Conservation (phyloP, 2,888 invertebrate species). For the Leptura quadrifasciata region DNA sequence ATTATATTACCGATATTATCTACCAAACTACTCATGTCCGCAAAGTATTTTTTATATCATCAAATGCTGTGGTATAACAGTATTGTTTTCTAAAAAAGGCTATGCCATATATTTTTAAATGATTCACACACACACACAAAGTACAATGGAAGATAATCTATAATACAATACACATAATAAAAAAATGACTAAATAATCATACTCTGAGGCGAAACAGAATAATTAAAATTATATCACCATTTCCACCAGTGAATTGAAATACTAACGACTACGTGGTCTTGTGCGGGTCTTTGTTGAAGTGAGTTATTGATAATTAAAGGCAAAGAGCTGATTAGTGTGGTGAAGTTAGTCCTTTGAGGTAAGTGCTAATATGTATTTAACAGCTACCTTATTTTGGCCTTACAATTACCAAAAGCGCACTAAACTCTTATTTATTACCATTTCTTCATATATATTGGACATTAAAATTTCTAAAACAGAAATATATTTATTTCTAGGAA, state of each 20-base stretch:
- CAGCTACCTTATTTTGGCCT: too few relatives aligned
- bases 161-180: constrained; percentile 14
- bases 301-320: neutral
- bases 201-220: constrained; percentile 11
- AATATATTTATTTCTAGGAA: too few relatives aligned
- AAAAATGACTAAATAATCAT: constrained; percentile 22
- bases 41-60: neutral
- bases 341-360: too few relatives aligned
- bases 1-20: neutral
- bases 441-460: too few relatives aligned
- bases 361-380: too few relatives aligned
- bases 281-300: neutral
- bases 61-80: constrained; percentile 11
- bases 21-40: constrained; percentile 5
- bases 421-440: too few relatives aligned
- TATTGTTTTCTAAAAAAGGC: constrained; percentile 31
- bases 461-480: too few relatives aligned
- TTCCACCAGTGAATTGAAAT: constrained; percentile 11
- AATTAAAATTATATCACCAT: constrained; percentile 37
- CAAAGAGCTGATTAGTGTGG: too few relatives aligned
- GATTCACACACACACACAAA: constrained; percentile 32
- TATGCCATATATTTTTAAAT: constrained; percentile 19
- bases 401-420: too few relatives aligned
- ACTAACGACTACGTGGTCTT: neutral
- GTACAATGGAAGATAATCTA: constrained; percentile 28